These are phyloP conservation scores for Tetranychus truncatus DNA, from an alignment of 2,888 invertebrate species.

Conservation along the genomic window DNA sequence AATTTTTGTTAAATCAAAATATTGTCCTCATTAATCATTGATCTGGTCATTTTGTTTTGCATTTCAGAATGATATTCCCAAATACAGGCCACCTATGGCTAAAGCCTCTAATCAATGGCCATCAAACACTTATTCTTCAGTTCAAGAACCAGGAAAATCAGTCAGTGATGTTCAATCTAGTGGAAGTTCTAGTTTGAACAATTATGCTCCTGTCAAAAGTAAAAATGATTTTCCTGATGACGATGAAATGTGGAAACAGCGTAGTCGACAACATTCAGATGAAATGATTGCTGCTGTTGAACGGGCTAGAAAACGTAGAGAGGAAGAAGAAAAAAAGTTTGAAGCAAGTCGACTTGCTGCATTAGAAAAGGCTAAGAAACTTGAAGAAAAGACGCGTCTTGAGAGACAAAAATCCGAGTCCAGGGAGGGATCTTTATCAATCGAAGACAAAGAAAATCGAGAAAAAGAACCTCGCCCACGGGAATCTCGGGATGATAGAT, in stretches of 20 bases:
- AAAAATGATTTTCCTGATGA: constrained; percentile 36
- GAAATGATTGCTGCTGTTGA: constrained; percentile 61
- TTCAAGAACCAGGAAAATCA: not conserved
- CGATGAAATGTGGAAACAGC: constrained; percentile 51
- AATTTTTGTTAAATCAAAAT: not conserved
- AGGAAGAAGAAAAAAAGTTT: constrained; percentile 61
- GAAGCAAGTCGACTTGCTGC: constrained; percentile 44
- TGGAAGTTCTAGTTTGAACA: not conserved
- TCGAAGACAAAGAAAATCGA: constrained; percentile 26
- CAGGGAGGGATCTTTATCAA: constrained; percentile 16
- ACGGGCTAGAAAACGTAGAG: constrained; percentile 61
- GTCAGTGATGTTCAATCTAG: not conserved
- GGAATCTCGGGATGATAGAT: constrained; percentile 24
- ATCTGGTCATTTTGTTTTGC: not conserved
- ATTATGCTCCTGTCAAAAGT: constrained; percentile 19
- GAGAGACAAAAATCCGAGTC: constrained; percentile 41
- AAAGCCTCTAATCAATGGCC: constrained; percentile 4
- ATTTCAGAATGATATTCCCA: constrained; percentile 1
- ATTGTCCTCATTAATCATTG: not conserved
- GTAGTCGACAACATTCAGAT: constrained; percentile 47
- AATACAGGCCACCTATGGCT: constrained; percentile 4
- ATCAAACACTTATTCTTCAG: not conserved
- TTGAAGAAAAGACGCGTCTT: constrained; percentile 43
- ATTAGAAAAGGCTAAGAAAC: constrained; percentile 47
- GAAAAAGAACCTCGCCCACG: constrained; percentile 12